Base-by-base conservation (phyloP, 2,888 invertebrate species). In the Mesochorus sp. region DNA sequence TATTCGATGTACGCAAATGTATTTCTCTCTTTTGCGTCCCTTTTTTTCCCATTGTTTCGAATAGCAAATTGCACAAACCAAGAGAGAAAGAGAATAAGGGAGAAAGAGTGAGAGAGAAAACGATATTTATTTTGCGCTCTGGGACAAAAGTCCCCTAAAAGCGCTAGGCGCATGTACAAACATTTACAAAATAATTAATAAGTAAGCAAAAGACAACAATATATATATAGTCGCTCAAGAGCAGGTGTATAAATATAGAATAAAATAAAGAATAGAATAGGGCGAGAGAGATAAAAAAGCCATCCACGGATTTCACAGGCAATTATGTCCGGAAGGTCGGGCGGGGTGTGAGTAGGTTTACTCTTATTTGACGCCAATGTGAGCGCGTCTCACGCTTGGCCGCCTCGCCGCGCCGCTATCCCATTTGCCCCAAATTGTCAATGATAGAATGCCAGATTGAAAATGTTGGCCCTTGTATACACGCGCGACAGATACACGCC, bases 341-440 rank as follows among this genome's bases (percentile, higher is more conserved):
- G 80, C n/a, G n/a, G n/a, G n/a, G n/a, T n/a, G 75, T 66, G 81
- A 85, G 82, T 82, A 85, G 85, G 85, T 84, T 88, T 87, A 92
- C 92, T 92, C 93, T 93, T 93, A 93, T 94, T 94, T 94, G 93
- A 93, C 93, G 94, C 94, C 93, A 93, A 94, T 94, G 93, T 94
- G 93, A 92, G 92, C 93, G 92, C 93, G 92, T 92, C 92, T 92
- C 92, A 93, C 92, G 93, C 93, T 92, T 91, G 92, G 88, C 88
- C 91, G 92, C 92, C 91, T 91, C 92, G n/a, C n/a, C n/a, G 92
- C 84, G 89, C 90, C 88, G 88, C 90, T 91, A 92, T 90, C 88
- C 85, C 84, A 88, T 89, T 89, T 88, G 87, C 87, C 76, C 85
- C 86, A 88, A 90, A 90, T 89, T 90, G 89, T 90, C 89, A 88